Percentiles rank a stretch among this genome's conserved stretches.
phyloP scores from a whole-genome alignment of 2,888 invertebrate genomes.

The Artemia sinica region DNA sequence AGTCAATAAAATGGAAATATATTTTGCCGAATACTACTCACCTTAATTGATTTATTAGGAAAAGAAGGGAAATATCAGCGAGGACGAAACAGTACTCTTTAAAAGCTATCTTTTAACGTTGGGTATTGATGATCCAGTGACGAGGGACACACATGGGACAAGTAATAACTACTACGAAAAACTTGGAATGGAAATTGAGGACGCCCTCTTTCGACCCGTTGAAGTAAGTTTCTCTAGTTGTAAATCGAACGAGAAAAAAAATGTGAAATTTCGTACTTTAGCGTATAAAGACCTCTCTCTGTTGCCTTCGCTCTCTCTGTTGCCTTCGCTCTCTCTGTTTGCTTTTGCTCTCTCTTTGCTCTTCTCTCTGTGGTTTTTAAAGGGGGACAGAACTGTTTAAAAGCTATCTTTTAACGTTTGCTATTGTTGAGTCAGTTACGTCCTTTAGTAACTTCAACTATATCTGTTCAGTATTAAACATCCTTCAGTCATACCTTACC shows the following conservation, averaged over 20 bases:
- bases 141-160: slow-evolving; percentile 68
- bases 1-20: no score
- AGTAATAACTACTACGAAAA: slow-evolving; percentile 67
- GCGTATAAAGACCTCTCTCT: no score
- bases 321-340: no score
- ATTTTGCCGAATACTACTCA: not conserved
- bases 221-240: slow-evolving; percentile 38
- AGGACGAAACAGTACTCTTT: slow-evolving; percentile 90
- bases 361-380: no score
- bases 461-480: no score
- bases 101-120: slow-evolving; percentile 89
- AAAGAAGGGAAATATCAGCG: slow-evolving; percentile 83
- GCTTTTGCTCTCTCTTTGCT: no score
- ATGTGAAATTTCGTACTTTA: not conserved
- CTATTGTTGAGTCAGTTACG: no score
- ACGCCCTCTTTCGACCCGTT: slow-evolving; percentile 60
- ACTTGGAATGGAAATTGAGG: slow-evolving; percentile 66
- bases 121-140: slow-evolving; percentile 95
- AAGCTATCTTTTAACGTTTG: no score
- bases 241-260: not conserved
- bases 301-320: no score
- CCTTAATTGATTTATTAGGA: slow-evolving; percentile 39
- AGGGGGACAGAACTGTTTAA: no score
- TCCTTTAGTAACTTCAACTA: no score
- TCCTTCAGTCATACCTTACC: no score